Base-by-base conservation (phyloP, 2,113 vertebrate genomes). In the Catharus minimus region DNA sequence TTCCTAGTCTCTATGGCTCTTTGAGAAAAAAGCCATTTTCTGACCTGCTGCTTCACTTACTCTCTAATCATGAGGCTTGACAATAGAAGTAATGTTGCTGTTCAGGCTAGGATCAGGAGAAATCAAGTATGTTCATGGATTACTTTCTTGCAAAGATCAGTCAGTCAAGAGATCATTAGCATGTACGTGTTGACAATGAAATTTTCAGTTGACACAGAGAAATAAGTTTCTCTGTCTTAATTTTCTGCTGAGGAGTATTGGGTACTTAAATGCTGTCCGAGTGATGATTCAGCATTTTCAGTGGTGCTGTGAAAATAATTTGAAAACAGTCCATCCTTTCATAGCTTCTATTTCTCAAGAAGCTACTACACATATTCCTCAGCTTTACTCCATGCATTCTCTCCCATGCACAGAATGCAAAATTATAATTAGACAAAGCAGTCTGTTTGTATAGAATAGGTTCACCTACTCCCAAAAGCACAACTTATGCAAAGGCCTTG, bases 361-460 rank as follows among this genome's bases (percentile, higher is more conserved):
- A 92, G 53, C 53, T 69, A 30, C 58, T 69, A n/a, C 39, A 68
- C 24, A 88, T 32, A 56, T 66, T 64, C 38, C 52, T 92, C 56
- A 66, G 10, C 32, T 92, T 81, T 77, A 68, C 43, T 55, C 33
- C 44, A 15, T 62, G 38, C 38, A 49, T 65, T 62, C 23, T 72
- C 49, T 74, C 49, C 41, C 41, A 72, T 26, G 21, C 95, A 86
- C 43, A 83, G 78, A 76, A 91, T 47, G 56, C 2, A 33, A 49
- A 77, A 15, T 55, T 56, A 46, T 73, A 94, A 92, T 95, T 86
- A 94, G 88, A 53, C 50, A 80, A 96, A 82, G 44, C 56, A 56
- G 39, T 64, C 72, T 53, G 22, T 23, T 49, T 72, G 71, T 52
- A 69, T 53, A 46, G 71, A 95, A 88, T 66, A 80, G 39, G 55